Conservation (phyloP, 2,888 invertebrate species). For the Orthosia gothica region DNA sequence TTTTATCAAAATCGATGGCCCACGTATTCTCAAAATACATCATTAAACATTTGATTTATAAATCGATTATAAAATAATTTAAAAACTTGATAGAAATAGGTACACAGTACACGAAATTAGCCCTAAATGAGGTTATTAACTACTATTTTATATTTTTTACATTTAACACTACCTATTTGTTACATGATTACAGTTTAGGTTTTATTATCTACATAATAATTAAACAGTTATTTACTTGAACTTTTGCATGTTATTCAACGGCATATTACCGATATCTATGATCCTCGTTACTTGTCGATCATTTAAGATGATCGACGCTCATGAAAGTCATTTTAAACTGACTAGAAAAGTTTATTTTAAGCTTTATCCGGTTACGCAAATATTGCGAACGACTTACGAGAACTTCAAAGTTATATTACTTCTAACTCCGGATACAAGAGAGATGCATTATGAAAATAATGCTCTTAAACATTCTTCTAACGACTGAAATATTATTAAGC, state of each 20-base stretch:
- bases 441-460: constrained; percentile 57
- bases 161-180: constrained; percentile 85
- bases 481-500: constrained; percentile 54
- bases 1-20: constrained; percentile 81
- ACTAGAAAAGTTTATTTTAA: constrained; percentile 55
- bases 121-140: constrained; percentile 81
- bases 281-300: constrained; percentile 28
- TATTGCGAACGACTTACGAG: constrained; percentile 70
- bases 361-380: constrained; percentile 67
- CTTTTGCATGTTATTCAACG: constrained; percentile 47
- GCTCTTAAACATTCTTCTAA: constrained; percentile 57
- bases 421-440: constrained; percentile 57
- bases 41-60: constrained; percentile 71
- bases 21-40: constrained; percentile 79
- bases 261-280: constrained; percentile 37
- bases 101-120: constrained; percentile 80
- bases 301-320: constrained; percentile 25
- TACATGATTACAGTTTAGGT: constrained; percentile 84
- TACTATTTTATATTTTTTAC: constrained; percentile 85
- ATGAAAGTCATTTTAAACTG: constrained; percentile 43
- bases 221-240: constrained; percentile 68
- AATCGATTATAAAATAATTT: constrained; percentile 80
- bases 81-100: constrained; percentile 78
- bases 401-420: constrained; percentile 63
- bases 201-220: constrained; percentile 83